These are phyloP conservation scores for Agrypnus murinus DNA, from an alignment of 2,888 invertebrate species.

Conservation along the genomic window DNA sequence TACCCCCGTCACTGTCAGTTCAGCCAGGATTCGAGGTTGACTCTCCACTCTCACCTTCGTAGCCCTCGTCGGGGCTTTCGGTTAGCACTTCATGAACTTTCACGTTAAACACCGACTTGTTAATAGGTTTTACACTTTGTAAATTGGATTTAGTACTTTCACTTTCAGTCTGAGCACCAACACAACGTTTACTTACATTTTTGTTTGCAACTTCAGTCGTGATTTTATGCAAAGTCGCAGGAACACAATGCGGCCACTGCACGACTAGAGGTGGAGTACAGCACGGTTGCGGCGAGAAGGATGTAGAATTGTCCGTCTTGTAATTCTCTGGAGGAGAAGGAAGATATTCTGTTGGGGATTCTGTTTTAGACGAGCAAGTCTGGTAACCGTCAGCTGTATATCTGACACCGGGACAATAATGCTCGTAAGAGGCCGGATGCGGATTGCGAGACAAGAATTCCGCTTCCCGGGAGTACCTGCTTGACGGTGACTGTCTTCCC, in stretches of 20 bases:
- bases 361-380: conserved; percentile 53
- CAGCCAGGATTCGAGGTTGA: conserved; percentile 48
- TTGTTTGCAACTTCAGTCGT: conserved; percentile 43
- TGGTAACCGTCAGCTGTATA: conserved; percentile 90
- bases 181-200: conserved; percentile 75
- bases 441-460: conserved; percentile 75
- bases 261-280: conserved; percentile 63
- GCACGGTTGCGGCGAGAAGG: conserved; percentile 66
- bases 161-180: conserved; percentile 75
- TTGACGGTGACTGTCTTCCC: conserved; percentile 71
- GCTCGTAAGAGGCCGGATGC: conserved; percentile 72
- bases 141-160: conserved; percentile 45
- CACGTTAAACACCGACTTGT: conserved; percentile 54
- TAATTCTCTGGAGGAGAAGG: conserved; percentile 84
- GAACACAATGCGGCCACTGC: conserved; percentile 75
- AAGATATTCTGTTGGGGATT: conserved; percentile 64
- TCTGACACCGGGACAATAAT: conserved; percentile 77
- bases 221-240: conserved; percentile 58
- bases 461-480: conserved; percentile 78
- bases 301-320: conserved; percentile 74
- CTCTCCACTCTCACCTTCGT: conserved; percentile 80
- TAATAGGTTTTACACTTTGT: conserved; percentile 51
- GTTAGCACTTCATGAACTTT: conserved; percentile 72
- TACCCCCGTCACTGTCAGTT: conserved; percentile 35
- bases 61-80: conserved; percentile 91